Evolutionary conservation across 1,140 invertebrate species (phyloP), one percentile per base, ranked within the genome.

Genomic region (Yoshiicerus persimilis): DNA sequence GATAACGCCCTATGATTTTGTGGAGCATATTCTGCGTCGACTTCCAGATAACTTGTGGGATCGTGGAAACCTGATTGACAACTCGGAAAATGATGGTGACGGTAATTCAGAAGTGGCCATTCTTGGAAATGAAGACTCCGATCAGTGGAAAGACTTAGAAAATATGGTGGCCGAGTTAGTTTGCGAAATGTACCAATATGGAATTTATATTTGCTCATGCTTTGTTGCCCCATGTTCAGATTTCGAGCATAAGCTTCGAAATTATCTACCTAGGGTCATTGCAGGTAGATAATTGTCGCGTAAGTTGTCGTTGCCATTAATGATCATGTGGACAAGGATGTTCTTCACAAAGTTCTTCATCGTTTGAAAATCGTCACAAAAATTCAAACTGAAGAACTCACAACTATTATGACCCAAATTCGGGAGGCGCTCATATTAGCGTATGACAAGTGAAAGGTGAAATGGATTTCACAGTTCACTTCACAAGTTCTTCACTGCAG

Each of bases 1-100:
- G 6, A 94, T 97, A 86, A 97, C 96, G 25, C 95, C 96, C 5
- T 94, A 95, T 89, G 96, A 97, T 92, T 97, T 97, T 92, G 92
- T 97, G 64, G 94, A 95, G 85, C 95, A 96, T 91, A 95, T 97
- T 89, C 92, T 96, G n/a, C 93, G 93, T 62, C 93, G 95, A 91
- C 92, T 96, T 86, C 94, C 94, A 11, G 91, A 94, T 30, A 93
- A 94, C 92, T 25, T 84, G 6, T 90, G 94, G 92, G n/a, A 2
- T 5, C n/a, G n/a, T n/a, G n/a, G n/a, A n/a, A n/a, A n/a, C n/a
- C n/a, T n/a, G n/a, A n/a, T n/a, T n/a, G 20, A 4, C 20, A n/a
- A 2, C 0, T 5, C 20, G 20, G 47, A n/a, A 56, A 56, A 56
- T 4, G 1, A 16, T n/a, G 20, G 16, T 20, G 41, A 11, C 11